Percentiles rank a stretch among this genome's conserved stretches.
These are phyloP conservation scores for Percopsis transmontana DNA, from an alignment of 2,113 vertebrate species.

Conservation along the genomic window DNA sequence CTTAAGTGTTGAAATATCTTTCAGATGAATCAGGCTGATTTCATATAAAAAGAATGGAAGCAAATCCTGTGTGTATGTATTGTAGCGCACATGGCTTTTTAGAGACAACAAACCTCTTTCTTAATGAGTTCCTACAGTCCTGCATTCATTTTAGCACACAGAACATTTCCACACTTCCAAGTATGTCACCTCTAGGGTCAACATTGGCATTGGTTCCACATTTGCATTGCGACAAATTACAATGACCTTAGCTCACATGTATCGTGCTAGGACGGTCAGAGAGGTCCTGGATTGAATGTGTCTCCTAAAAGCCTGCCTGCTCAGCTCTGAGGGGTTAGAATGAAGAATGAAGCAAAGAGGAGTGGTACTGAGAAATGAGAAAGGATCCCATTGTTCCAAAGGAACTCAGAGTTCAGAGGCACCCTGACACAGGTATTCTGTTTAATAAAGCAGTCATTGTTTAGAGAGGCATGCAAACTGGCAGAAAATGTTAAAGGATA, in stretches of 20 bases:
- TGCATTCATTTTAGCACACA: neutral
- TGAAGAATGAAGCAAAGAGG: constrained; percentile 49
- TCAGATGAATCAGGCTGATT: constrained; percentile 57
- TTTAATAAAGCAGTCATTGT: constrained; percentile 75
- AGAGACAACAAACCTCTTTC: constrained; percentile 8
- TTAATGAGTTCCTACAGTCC: constrained; percentile 35
- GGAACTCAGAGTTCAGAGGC: constrained; percentile 62
- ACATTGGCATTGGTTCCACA: constrained; percentile 8
- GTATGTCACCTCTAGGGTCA: constrained; percentile 1
- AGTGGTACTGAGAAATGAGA: constrained; percentile 53
- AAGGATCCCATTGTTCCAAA: constrained; percentile 75
- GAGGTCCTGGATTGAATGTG: constrained; percentile 47
- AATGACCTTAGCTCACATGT: constrained; percentile 47
- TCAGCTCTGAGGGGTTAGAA: constrained; percentile 18
- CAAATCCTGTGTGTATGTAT: constrained; percentile 30
- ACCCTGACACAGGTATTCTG: constrained; percentile 79
- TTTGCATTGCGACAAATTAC: constrained; percentile 36
- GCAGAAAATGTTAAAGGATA: constrained; percentile 27
- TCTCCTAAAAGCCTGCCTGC: constrained; percentile 18
- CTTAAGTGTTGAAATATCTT: constrained; percentile 53
- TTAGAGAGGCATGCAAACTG: constrained; percentile 35
- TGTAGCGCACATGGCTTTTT: constrained; percentile 12
- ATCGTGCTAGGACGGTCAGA: constrained; percentile 26
- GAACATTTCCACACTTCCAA: constrained; percentile 8
- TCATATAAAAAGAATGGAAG: constrained; percentile 12